Evolutionary conservation across 2,113 vertebrate species (phyloP), one percentile per base, ranked within the genome.

Genomic region (Scomber scombrus): DNA sequence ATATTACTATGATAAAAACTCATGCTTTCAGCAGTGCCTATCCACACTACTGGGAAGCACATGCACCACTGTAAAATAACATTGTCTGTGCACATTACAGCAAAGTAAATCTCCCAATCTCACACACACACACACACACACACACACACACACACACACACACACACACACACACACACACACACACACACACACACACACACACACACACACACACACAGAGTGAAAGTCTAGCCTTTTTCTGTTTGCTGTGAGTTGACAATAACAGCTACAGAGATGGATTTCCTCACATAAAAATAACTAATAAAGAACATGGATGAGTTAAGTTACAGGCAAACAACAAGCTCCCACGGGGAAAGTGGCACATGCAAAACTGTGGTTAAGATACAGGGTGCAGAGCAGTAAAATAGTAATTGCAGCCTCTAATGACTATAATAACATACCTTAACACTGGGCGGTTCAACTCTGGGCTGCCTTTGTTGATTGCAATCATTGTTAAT

Each of bases 401-500:
- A 75, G 75, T 87, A 75, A 90, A 84, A 89, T 87, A 80, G 81
- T 91, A 91, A 93, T 94, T 93, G 92, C 75, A 86, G 81, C 57
- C 78, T 85, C 91, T 92, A 92, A 94, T 92, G 92, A 94, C 89
- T 83, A 93, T 93, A 94, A 95, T 94, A 92, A 91, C 89, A 92
- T 89, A 94, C 86, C 92, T 94, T 92, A 93, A 85, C 89, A 90
- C 88, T 87, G 86, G 90, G 86, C 91, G 67, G 90, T 85, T 87
- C 82, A 91, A 93, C 91, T 86, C 86, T 93, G 89, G 54, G 90
- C 86, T 70, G 85, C 81, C 78, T 89, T 11, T 80, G 88, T 81
- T 94, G 93, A 95, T 94, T 93, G 93, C 94, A 94, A 94, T 94
- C 94, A 94, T 91, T 85, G 87, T 84, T 94, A 94, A 94, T 94